Percentiles rank a stretch among this genome's conserved stretches.
phyloP scores from a whole-genome alignment of 2,888 invertebrate species.

The Panopea generosa region DNA sequence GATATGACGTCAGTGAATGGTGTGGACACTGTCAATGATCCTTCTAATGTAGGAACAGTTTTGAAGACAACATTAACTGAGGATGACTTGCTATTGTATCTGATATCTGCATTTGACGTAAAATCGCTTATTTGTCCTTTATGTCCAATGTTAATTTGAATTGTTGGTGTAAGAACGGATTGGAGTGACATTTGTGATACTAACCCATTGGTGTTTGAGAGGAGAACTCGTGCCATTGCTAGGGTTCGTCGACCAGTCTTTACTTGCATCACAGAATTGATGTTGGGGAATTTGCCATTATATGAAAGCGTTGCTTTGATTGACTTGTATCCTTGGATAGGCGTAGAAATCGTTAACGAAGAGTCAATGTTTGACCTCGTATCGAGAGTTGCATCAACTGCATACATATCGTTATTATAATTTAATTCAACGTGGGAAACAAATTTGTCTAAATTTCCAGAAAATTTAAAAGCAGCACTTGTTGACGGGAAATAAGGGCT shows the following conservation, averaged over 20 bases:
- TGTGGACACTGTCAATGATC: constrained; percentile 6
- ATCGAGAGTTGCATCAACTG: constrained; percentile 29
- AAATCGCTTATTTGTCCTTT: constrained; percentile 32
- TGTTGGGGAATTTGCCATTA: constrained; percentile 34
- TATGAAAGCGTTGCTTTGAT: constrained; percentile 28
- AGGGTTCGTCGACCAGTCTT: constrained; percentile 47
- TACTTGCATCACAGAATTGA: constrained; percentile 21
- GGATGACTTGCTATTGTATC: constrained; percentile 37
- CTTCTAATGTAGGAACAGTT: constrained; percentile 14
- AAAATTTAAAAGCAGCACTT: constrained; percentile 32
- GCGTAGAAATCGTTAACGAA: constrained; percentile 32
- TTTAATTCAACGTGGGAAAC: constrained; percentile 16
- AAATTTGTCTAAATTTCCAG: constrained; percentile 22
- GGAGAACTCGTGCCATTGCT: constrained; percentile 11
- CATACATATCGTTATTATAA: constrained; percentile 23
- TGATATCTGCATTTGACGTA: constrained; percentile 31
- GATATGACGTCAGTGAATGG: constrained; percentile 20
- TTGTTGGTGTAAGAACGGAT: constrained; percentile 37
- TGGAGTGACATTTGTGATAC: constrained; percentile 9
- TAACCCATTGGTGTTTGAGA: constrained; percentile 15
- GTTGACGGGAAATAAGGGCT: constrained; percentile 31
- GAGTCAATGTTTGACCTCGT: constrained; percentile 8
- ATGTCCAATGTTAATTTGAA: constrained; percentile 29
- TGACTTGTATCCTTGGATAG: constrained; percentile 34
- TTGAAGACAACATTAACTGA: constrained; percentile 19